A percentile compares a stretch with the other conserved stretches of the same genome.
phyloP scores from a whole-genome alignment of 2,113 vertebrate species.

The Esox niger region DNA sequence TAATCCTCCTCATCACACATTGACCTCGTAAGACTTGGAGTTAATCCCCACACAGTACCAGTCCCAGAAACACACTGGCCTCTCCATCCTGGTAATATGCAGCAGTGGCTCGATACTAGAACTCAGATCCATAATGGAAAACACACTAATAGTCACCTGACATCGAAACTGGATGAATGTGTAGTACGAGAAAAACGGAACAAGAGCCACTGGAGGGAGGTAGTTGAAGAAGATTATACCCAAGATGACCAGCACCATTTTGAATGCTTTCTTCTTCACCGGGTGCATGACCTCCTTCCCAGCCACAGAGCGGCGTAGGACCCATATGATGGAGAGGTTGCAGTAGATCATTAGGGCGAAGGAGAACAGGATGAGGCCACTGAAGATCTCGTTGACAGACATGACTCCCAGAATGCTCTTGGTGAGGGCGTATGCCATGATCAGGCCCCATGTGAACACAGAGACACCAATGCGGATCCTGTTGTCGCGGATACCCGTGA shows the following conservation, averaged over 20 bases:
- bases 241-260: conserved; percentile 66
- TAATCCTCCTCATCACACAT: conserved; percentile 20
- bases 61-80: background rate
- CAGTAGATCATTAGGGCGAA: conserved; percentile 73
- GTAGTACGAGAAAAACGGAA: conserved; percentile 69
- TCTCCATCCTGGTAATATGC: conserved; percentile 69
- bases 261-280: conserved; percentile 71
- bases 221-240: conserved; percentile 68
- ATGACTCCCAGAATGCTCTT: conserved; percentile 51
- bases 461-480: conserved; percentile 52
- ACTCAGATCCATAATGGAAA: conserved; percentile 74
- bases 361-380: conserved; percentile 62
- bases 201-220: conserved; percentile 64
- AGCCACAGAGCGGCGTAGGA: conserved; percentile 59
- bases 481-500: conserved; percentile 58
- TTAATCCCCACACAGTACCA: conserved; percentile 29
- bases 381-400: conserved; percentile 60
- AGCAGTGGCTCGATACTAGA: conserved; percentile 72
- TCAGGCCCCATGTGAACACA: conserved; percentile 53
- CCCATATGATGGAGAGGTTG: conserved; percentile 72
- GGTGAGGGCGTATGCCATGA: conserved; percentile 53
- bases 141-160: conserved; percentile 62
- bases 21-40: background rate
- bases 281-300: conserved; percentile 74
- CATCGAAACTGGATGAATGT: conserved; percentile 46